A percentile compares a stretch with the other conserved stretches of the same genome.
Conservation (phyloP, 1,140 invertebrate species). For the Caenorhabditis remanei region DNA sequence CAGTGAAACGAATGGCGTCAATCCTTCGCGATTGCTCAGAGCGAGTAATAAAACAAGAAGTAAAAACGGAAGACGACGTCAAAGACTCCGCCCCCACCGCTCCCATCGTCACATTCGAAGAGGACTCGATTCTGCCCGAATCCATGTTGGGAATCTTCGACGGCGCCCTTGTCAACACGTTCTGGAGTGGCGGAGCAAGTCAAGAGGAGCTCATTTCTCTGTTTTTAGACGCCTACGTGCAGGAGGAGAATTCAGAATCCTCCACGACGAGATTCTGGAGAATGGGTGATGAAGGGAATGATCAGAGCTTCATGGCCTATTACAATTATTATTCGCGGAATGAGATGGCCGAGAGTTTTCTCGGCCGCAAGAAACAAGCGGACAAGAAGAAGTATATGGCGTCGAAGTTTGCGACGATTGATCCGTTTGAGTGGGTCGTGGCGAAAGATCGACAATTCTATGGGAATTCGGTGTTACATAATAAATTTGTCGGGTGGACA, state of each 20-base stretch:
- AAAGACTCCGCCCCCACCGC: neutral
- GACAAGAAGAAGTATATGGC: constrained; percentile 67
- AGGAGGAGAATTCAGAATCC: no score
- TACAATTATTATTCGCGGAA: constrained; percentile 31
- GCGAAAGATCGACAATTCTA: constrained; percentile 65
- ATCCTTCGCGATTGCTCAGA: constrained; percentile 8
- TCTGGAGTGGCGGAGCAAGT: constrained; percentile 50
- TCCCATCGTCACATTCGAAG: neutral
- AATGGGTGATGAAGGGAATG: constrained; percentile 31
- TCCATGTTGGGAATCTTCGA: constrained; percentile 49
- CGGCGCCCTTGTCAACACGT: constrained; percentile 47
- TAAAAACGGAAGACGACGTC: neutral
- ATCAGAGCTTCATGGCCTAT: constrained; percentile 2
- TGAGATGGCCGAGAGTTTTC: constrained; percentile 54
- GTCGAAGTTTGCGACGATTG: constrained; percentile 44
- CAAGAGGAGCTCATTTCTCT: constrained; percentile 12
- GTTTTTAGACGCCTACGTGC: neutral
- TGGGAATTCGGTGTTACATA: constrained; percentile 34
- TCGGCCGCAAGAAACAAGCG: constrained; percentile 22
- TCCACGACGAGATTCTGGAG: neutral
- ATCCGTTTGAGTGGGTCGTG: constrained; percentile 48
- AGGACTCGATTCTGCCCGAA: neutral
- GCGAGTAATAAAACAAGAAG: neutral
- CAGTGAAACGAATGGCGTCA: constrained; percentile 43
- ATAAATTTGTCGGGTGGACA: constrained; percentile 63